phyloP scores from a whole-genome alignment of 2,797 vertebrate species.

The Sphenopsis melanotis region DNA sequence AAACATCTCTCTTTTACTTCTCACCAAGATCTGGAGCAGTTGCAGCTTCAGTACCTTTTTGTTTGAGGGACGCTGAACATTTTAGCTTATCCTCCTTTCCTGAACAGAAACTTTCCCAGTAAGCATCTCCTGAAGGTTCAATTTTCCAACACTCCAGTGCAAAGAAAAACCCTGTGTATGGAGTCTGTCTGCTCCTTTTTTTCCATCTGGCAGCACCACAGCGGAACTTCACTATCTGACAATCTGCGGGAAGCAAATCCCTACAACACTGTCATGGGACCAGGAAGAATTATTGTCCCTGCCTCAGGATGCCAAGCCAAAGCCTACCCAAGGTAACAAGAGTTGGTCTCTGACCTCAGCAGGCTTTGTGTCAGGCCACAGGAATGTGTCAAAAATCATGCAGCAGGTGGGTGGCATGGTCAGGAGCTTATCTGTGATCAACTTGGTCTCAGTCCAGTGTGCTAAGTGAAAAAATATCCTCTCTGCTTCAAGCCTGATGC shows the following conservation, averaged over 20 bases:
- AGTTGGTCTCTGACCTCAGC: background rate
- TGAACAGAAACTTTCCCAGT: background rate
- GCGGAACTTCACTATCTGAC: background rate
- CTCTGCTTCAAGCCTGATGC: background rate
- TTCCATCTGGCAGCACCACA: background rate
- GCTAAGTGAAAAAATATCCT: background rate
- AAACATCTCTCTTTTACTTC: background rate
- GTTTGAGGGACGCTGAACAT: background rate
- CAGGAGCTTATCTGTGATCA: background rate
- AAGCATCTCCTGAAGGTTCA: background rate
- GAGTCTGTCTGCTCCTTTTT: background rate
- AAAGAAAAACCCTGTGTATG: background rate
- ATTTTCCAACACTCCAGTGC: background rate
- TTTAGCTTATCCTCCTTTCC: background rate
- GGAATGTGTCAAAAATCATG: background rate
- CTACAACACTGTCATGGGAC: background rate
- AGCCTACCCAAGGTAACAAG: background rate
- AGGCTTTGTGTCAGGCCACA: background rate
- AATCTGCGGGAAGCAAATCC: rapidly evolving
- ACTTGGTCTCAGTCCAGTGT: background rate
- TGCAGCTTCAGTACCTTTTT: background rate
- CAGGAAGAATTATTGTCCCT: background rate
- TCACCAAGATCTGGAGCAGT: background rate
- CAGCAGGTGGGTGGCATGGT: background rate
- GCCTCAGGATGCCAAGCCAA: background rate